phyloP scores from a whole-genome alignment of 2,888 invertebrate genomes.

The Synanthedon myopaeformis region DNA sequence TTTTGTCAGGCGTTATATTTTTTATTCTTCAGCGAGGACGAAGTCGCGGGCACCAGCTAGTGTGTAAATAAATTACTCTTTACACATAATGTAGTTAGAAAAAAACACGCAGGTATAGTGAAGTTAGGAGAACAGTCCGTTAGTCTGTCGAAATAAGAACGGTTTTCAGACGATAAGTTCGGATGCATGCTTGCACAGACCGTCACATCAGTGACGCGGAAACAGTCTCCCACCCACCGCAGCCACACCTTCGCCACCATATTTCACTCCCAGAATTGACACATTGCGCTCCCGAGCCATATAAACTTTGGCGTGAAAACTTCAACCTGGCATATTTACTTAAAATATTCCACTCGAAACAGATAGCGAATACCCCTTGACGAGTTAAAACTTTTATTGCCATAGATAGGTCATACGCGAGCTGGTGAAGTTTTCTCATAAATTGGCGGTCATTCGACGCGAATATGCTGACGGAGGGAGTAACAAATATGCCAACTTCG shows the following conservation, averaged over 20 bases:
- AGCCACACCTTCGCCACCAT: slow-evolving; percentile 42
- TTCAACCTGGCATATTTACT: slow-evolving; percentile 66
- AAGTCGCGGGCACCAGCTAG: too few relatives aligned
- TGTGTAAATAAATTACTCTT: too few relatives aligned
- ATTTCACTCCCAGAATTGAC: slow-evolving; percentile 67
- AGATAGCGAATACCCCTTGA: slow-evolving; percentile 53
- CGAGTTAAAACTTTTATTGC: slow-evolving; percentile 65
- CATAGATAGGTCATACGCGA: slow-evolving; percentile 63
- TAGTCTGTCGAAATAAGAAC: slow-evolving; percentile 26
- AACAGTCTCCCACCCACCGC: slow-evolving; percentile 71
- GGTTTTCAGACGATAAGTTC: slow-evolving; percentile 18
- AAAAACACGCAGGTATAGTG: not conserved
- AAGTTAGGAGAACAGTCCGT: not conserved
- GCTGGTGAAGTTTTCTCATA: slow-evolving; percentile 67
- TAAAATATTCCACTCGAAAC: slow-evolving; percentile 55
- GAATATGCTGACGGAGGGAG: slow-evolving; percentile 69
- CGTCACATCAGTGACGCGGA: slow-evolving; percentile 54
- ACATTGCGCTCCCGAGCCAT: slow-evolving; percentile 50
- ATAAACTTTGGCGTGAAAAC: slow-evolving; percentile 55
- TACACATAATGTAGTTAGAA: too few relatives aligned
- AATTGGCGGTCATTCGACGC: slow-evolving; percentile 70
- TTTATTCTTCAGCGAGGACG: too few relatives aligned
- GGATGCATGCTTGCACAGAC: slow-evolving; percentile 35
- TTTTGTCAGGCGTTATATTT: too few relatives aligned
- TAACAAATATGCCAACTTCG: slow-evolving; percentile 70